Conservation (phyloP, 2,113 vertebrate species). For the Amia ocellicauda region DNA sequence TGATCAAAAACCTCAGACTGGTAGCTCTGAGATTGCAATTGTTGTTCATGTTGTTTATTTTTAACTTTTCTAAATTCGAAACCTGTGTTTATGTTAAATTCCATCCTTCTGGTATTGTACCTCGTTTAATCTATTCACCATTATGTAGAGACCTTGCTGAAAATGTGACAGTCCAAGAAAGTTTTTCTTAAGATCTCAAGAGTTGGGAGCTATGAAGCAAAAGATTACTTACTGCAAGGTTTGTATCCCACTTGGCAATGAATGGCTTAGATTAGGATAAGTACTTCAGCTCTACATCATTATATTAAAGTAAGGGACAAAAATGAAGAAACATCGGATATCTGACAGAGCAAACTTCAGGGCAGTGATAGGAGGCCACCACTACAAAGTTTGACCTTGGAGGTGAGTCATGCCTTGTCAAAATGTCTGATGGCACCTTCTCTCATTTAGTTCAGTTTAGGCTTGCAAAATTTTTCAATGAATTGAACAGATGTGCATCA, state of each 20-base stretch:
- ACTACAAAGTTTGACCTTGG: slow-evolving; percentile 5
- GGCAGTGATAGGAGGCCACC: slow-evolving; percentile 17
- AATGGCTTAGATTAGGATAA: not conserved
- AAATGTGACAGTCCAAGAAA: too few species aligned
- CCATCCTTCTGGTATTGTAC: too few species aligned
- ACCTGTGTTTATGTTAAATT: too few species aligned
- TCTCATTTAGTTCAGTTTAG: slow-evolving; percentile 12
- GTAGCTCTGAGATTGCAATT: too few species aligned
- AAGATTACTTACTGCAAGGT: not conserved
- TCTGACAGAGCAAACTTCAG: not conserved
- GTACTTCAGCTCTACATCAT: not conserved
- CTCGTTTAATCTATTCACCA: too few species aligned
- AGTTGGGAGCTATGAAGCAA: slow-evolving; percentile 1
- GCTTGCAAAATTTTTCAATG: slow-evolving; percentile 14
- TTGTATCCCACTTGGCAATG: not conserved
- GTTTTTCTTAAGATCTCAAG: not conserved
- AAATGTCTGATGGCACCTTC: slow-evolving; percentile 16
- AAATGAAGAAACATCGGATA: not conserved
- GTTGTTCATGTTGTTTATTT: too few species aligned
- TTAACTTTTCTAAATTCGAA: too few species aligned
- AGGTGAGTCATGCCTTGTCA: slow-evolving; percentile 26
- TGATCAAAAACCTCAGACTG: too few species aligned
- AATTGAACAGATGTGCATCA: slow-evolving; percentile 6
- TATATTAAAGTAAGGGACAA: not conserved
- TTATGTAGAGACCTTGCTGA: too few species aligned